Evolutionary conservation across 1,140 invertebrate species (phyloP), one percentile per base, ranked within the genome.

Genomic region (Ips typographus): DNA sequence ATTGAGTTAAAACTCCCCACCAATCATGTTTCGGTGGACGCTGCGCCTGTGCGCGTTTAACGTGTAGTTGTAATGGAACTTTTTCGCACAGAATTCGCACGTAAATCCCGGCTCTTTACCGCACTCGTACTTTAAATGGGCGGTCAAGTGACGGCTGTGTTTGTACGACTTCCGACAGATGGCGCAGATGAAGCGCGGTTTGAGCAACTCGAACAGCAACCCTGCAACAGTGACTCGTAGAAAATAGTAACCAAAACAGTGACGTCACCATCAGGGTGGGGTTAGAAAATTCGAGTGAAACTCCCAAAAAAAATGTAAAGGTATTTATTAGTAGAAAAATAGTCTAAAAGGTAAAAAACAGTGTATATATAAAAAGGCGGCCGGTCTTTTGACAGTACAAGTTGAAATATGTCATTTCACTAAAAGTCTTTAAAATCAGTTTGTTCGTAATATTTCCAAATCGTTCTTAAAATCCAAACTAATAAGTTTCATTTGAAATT

Each of bases 141-240:
- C 83, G 58, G 85, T 85, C 53, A 88, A 74, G 42, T 86, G 85
- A 40, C 87, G 84, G 74, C 88, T 88, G 38, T 87, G 81, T 70
- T 84, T 82, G 76, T 90, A 90, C 43, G 81, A 84, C 70, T 87
- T 84, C 56, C 84, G 84, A 66, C 88, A 90, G 49, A 67, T 61
- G n/a, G 53, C 44, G 43, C 74, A 75, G 44, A 58, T 68, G 55
- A 55, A 70, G 43, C 71, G 49, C n/a, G 41, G 42, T 22, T 38
- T 39, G 2, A 66, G n/a, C 55, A 60, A 39, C 38, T 55, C 56
- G 39, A 36, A 68, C 8, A 60, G 43, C 4, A 60, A 40, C 1
- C 37, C 64, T 65, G 39, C 8, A 65, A 65, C 40, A 57, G 22
- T 22, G 0, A 22, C 22, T 22, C 22, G 22, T 22, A 22, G 22